Evolutionary conservation across 2,888 invertebrate genomes (phyloP).

Genomic region (Erebia ligea): DNA sequence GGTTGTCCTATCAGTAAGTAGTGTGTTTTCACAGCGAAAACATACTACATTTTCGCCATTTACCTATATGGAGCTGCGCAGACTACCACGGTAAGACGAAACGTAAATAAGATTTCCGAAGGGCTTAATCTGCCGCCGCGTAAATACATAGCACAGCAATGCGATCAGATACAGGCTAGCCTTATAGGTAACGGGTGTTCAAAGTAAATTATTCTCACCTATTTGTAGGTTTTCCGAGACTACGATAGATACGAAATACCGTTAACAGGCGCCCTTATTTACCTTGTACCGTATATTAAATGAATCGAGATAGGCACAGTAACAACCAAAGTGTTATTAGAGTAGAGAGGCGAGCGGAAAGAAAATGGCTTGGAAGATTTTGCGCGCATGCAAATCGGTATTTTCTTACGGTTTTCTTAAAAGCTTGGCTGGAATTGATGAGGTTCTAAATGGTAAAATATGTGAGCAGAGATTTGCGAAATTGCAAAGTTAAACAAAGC

Average conservation of each 20-base stretch:
- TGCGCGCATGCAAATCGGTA: constrained; percentile 1
- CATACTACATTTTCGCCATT: too few species aligned
- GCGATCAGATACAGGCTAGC: background rate
- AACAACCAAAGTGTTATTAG: constrained; percentile 16
- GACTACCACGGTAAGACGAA: too few species aligned
- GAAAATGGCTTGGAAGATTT: constrained; percentile 10
- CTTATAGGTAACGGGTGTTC: background rate
- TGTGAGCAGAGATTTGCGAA: background rate
- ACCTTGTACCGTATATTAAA: constrained; percentile 32
- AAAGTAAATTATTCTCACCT: background rate
- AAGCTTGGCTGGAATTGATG: background rate
- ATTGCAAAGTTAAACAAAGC: too few species aligned
- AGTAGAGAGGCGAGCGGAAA: constrained; percentile 18
- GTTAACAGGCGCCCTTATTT: constrained; percentile 13
- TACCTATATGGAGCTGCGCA: too few species aligned
- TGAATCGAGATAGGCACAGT: constrained; percentile 24
- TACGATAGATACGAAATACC: background rate
- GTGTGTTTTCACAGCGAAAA: too few species aligned
- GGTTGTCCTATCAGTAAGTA: too few species aligned
- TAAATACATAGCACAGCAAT: too few species aligned
- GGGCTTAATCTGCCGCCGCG: too few species aligned
- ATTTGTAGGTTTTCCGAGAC: background rate
- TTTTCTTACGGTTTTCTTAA: constrained; percentile 12
- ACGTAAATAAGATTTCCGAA: too few species aligned
- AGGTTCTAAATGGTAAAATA: background rate